phyloP scores from a whole-genome alignment of 2,797 vertebrate genomes.

The Pseudomugil tenellus region DNA sequence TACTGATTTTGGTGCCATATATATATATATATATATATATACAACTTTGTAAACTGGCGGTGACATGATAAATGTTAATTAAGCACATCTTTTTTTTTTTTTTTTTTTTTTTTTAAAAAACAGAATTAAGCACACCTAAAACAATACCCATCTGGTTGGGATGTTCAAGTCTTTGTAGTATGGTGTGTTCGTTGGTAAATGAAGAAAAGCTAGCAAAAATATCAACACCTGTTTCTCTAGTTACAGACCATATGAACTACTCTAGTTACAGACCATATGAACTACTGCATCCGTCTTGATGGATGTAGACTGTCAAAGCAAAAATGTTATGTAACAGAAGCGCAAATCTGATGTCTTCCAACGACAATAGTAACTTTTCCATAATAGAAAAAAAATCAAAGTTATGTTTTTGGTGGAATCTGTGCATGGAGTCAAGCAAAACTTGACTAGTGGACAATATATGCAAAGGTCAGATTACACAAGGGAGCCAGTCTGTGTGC shows the following conservation, averaged over 20 bases:
- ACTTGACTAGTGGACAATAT: conserved; percentile 56
- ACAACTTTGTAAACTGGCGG: not conserved
- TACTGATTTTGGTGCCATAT: no score
- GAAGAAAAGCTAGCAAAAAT: no score
- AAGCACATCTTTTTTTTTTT: not conserved
- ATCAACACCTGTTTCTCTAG: not conserved
- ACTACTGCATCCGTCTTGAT: not conserved
- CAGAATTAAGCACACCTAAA: not conserved
- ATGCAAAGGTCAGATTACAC: conserved; percentile 60
- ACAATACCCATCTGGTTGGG: not conserved
- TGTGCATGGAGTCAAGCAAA: conserved; percentile 51
- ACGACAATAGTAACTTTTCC: no score
- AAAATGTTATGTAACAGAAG: conserved; percentile 40
- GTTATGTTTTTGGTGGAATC: conserved; percentile 56
- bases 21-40: no score
- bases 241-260: no score
- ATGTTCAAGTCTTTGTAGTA: not conserved
- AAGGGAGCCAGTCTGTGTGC: conserved; percentile 35
- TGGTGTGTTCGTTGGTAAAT: no score
- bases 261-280: no score
- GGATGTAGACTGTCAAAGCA: conserved; percentile 10
- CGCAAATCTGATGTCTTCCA: no score
- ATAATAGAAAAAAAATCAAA: conserved; percentile 50
- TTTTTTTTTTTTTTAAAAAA: no score
- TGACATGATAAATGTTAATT: not conserved